Base-by-base conservation (phyloP, 2,888 invertebrate species). In the Lasioglossum figueresi region DNA sequence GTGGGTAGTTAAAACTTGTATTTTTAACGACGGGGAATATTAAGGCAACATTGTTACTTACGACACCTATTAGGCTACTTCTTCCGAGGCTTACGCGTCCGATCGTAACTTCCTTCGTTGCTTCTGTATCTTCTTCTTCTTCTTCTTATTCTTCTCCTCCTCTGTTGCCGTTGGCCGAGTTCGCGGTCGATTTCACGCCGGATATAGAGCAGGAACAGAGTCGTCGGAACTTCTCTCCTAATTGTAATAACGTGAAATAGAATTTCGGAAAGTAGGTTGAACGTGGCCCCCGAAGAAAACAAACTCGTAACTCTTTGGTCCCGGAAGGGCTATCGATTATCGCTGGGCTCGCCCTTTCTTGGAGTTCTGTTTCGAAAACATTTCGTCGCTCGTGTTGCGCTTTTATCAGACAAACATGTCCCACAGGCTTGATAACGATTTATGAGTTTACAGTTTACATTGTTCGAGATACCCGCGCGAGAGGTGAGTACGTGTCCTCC, bases 171-270 rank as follows among this genome's bases (percentile, higher is more conserved):
- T 66, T 56, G 76, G 37, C 76, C 76, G 83, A 76, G 83, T 82
- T 82, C 52, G 76, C 68, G 73, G 66, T 83, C 76, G 76, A 82
- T 82, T 56, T 76, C 52, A 6, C 76, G 16, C 71, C 52, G 73
- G 68, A 80, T 56, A 70, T n/a, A 40, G 59, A 77, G 68, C 76
- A n/a, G 34, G 27, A 31, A 31, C 59, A 10, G 45, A 43, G 31
- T 56, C 52, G 80, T 56, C 52, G 80, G 45, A 75, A 80, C 56
- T 80, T 83, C 45, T 3, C 40, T 52, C 59, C 70, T 83, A 83
- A 78, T 83, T 84, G 78, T 83, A 83, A 83, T 83, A 84, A 84
- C 74, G 68, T 68, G 59, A 83, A 70, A 77, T 73, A 83, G 77
- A 83, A 77, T 83, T 73, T 34, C 16, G 68, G 52, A n/a, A 84